Evolutionary conservation across 2,888 invertebrate species (phyloP), one percentile per base, ranked within the genome.

Genomic region (Agriotes lineatus): DNA sequence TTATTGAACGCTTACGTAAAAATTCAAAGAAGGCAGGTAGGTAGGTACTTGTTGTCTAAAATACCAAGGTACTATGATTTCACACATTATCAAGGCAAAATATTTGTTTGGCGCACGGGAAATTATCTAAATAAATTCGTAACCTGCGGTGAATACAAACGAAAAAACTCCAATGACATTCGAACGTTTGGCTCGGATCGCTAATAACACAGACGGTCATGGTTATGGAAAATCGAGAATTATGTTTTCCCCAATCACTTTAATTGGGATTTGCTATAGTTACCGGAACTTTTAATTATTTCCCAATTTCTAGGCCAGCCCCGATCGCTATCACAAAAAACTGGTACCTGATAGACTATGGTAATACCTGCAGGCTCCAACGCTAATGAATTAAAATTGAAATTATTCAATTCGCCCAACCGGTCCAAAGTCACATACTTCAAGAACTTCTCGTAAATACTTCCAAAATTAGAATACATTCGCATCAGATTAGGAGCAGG

Each of bases 81-180:
- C 45, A 45, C 45, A 56, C 56, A 61, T 50, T 61, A 61, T 61
- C 63, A 63, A 63, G 63, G 63, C 52, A 63, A 63, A 52, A 35
- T 52, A 9, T 56, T 56, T 39, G 33, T 44, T 45, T 33, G 42
- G 50, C 33, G 39, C 33, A 12, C 19, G 20, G 12, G 44, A 59
- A 25, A 44, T 45, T 42, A 30, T 54, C 48, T 52, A 54, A 39
- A 61, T 30, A 16, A 25, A 25, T 25, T 25, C 25, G 25, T 25
- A 45, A 45, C 45, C 45, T 45, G 45, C 39, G 33, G 59, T 60
- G 45, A 54, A 54, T 54, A 48, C 14, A 18, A 14, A 20, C 18
- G 30, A 52, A 25, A 54, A 62, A 63, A 39, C 12, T 16, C 50
- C 30, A 42, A 63, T 44, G 63, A 63, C 63, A 63, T 63, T 63